phyloP scores from a whole-genome alignment of 2,797 vertebrate species.

The Squalus acanthias region DNA sequence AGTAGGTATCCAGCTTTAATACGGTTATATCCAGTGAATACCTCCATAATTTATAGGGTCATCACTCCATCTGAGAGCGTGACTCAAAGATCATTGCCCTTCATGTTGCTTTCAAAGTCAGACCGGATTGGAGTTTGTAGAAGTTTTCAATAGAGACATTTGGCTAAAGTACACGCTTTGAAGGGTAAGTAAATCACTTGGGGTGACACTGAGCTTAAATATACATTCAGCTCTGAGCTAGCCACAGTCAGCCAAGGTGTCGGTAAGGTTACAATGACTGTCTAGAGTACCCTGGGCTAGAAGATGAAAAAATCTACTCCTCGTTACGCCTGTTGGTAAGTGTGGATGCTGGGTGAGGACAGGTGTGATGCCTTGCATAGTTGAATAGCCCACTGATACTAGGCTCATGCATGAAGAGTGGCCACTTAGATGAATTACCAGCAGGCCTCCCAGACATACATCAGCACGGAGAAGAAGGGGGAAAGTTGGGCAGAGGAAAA shows the following conservation, averaged over 20 bases:
- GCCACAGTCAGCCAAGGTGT: background rate
- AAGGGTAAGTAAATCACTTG: no score
- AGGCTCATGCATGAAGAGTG: background rate
- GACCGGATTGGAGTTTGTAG: background rate
- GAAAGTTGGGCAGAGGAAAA: background rate
- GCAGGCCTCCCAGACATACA: background rate
- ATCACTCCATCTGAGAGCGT: background rate
- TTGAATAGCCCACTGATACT: background rate
- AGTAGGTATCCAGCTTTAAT: background rate
- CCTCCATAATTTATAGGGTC: background rate
- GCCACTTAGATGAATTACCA: background rate
- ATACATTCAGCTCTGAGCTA: no score
- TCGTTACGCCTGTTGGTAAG: background rate
- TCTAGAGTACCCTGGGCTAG: background rate
- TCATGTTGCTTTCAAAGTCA: background rate
- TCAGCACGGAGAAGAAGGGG: background rate
- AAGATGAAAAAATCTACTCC: background rate
- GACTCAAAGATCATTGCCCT: background rate
- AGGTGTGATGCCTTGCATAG: background rate
- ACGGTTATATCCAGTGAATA: background rate
- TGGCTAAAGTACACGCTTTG: background rate
- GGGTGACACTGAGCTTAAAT: no score
- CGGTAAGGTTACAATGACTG: background rate
- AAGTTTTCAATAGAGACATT: background rate
- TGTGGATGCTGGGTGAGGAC: background rate